Percentiles rank a stretch among this genome's conserved stretches.
These are phyloP conservation scores for Premnoplex brunnescens DNA, from an alignment of 2,797 vertebrate genomes.

Conservation along the genomic window DNA sequence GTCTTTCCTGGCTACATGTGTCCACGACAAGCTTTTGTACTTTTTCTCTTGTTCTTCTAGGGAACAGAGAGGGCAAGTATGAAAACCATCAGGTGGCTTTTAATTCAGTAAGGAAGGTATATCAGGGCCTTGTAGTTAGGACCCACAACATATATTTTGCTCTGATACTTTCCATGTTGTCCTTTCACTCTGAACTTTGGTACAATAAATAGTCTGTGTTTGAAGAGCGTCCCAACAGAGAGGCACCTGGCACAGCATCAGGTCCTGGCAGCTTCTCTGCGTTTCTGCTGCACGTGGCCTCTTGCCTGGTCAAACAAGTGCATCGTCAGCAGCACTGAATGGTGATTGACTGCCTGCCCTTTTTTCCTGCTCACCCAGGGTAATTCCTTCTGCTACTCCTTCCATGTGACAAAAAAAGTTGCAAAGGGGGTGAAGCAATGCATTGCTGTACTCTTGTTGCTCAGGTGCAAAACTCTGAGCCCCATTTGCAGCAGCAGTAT, in stretches of 20 bases:
- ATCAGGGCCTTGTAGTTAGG: background rate
- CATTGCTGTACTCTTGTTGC: background rate
- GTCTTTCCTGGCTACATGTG: fast-evolving
- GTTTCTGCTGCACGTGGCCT: background rate
- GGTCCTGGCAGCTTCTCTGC: background rate
- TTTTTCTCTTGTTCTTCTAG: background rate
- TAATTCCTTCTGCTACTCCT: background rate
- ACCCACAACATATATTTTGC: background rate
- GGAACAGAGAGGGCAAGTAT: background rate
- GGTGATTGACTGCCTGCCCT: fast-evolving
- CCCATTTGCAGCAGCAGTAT: background rate
- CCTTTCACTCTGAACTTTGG: background rate
- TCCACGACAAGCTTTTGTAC: background rate
- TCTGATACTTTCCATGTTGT: background rate
- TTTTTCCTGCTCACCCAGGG: background rate
- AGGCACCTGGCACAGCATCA: background rate
- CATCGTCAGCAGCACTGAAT: fast-evolving
- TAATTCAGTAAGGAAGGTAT: background rate
- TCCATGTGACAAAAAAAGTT: background rate
- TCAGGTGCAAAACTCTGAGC: background rate
- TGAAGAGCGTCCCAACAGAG: background rate
- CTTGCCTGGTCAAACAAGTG: background rate
- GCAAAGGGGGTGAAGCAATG: background rate
- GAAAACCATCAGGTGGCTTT: background rate
- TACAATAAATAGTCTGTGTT: background rate